Percentiles rank a stretch among this genome's conserved stretches.
Conservation (phyloP, 2,797 vertebrate genomes). For the Xenopus petersii region DNA sequence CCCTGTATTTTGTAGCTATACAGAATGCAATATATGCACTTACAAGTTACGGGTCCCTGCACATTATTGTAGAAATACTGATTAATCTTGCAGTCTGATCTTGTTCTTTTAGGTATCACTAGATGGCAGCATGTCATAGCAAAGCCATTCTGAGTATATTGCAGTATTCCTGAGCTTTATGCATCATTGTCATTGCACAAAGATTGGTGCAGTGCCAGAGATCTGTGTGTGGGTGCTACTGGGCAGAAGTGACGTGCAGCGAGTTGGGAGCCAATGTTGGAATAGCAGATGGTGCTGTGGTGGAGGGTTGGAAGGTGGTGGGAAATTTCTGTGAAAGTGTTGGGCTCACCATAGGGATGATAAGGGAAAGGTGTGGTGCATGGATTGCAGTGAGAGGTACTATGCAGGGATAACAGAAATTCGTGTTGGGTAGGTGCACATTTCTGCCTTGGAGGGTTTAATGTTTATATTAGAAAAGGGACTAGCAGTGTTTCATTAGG, state of each 20-base stretch:
- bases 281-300: constrained; percentile 41
- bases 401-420: not conserved
- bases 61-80: no score
- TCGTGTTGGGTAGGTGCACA: not conserved
- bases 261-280: constrained; percentile 36
- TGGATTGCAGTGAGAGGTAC: constrained; percentile 6
- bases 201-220: constrained; percentile 46
- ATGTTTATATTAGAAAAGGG: not conserved
- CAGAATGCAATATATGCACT: no score
- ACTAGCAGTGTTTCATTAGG: not conserved
- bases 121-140: constrained; percentile 42
- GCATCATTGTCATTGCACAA: constrained; percentile 40
- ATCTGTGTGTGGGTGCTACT: constrained; percentile 45
- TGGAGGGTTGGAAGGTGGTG: constrained; percentile 28
- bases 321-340: constrained; percentile 20
- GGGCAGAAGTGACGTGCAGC: constrained; percentile 40
- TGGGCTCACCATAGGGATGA: not conserved
- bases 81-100: not conserved
- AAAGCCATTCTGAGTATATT: constrained; percentile 8
- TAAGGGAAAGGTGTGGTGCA: constrained; percentile 5
- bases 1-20: no score
- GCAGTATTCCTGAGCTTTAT: constrained; percentile 28
- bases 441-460: not conserved
- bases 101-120: constrained; percentile 17
- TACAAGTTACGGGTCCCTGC: no score